These are phyloP conservation scores for Oryzias celebensis DNA, from an alignment of 2,113 vertebrate species.

Conservation along the genomic window DNA sequence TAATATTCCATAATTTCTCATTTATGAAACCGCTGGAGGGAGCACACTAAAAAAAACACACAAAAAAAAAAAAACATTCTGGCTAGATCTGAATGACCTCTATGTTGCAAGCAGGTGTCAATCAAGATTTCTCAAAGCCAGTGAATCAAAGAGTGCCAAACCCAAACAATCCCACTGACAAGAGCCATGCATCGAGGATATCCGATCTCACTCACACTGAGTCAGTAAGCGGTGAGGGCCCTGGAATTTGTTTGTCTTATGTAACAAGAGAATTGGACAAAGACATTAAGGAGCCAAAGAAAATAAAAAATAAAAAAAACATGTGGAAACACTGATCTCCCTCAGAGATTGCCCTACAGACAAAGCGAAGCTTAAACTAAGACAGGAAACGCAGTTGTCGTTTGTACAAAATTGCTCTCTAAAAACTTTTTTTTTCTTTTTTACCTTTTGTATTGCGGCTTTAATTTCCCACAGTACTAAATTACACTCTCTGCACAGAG, in stretches of 20 bases:
- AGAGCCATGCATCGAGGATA: neutral
- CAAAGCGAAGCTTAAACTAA: conserved; percentile 42
- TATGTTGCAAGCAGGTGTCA: too few relatives aligned
- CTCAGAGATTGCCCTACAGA: conserved; percentile 26
- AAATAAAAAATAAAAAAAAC: conserved; percentile 38
- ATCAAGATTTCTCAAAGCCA: neutral
- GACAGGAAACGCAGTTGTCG: conserved; percentile 26
- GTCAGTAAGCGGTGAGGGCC: conserved; percentile 12
- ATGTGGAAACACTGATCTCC: conserved; percentile 51
- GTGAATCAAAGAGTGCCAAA: neutral
- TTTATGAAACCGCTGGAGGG: too few relatives aligned
- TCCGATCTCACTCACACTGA: neutral
- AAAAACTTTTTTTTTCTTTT: conserved; percentile 37
- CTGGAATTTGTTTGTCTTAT: conserved; percentile 28
- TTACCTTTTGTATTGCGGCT: conserved; percentile 25
- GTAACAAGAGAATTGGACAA: conserved; percentile 28
- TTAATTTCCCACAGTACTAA: conserved; percentile 48
- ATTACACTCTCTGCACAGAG: conserved; percentile 56
- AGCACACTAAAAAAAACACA: too few relatives aligned
- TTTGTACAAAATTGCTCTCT: conserved; percentile 39
- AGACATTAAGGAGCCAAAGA: conserved; percentile 46
- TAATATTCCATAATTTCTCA: too few relatives aligned
- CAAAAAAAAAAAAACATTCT: too few relatives aligned
- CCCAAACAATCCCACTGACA: conserved; percentile 17
- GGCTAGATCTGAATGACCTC: too few relatives aligned